Evolutionary conservation across 2,888 invertebrate species (phyloP).

Genomic region (Callyntrura guangdongensis): DNA sequence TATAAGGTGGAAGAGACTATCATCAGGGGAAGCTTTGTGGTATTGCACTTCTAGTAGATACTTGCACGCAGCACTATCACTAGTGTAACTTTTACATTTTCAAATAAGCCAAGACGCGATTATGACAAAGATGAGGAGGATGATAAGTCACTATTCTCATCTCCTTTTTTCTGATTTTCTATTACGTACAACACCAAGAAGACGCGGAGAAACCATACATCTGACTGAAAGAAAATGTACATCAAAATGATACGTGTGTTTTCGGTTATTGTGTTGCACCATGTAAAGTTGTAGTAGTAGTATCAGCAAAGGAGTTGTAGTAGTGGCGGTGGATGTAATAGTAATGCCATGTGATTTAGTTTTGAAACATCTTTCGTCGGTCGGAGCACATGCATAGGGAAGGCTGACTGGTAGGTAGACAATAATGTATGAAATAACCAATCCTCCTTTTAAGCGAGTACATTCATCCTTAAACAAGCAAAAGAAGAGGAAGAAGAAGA

Average conservation of each 20-base stretch:
- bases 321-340: slow-evolving; percentile 11
- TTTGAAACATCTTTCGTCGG: slow-evolving; percentile 49
- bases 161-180: slow-evolving; percentile 71
- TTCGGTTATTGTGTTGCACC: slow-evolving; percentile 45
- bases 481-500: slow-evolving; percentile 43
- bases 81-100: slow-evolving; percentile 52
- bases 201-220: slow-evolving; percentile 52
- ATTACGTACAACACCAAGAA: slow-evolving; percentile 50
- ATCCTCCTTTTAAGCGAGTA: slow-evolving; percentile 53
- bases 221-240: slow-evolving; percentile 52
- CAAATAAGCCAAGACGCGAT: slow-evolving; percentile 49
- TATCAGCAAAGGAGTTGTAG: not conserved
- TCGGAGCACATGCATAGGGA: not conserved
- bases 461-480: slow-evolving; percentile 71
- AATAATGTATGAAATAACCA: slow-evolving; percentile 14
- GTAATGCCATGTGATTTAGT: slow-evolving; percentile 68
- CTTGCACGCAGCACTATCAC: slow-evolving; percentile 36
- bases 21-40: slow-evolving; percentile 24
- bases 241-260: slow-evolving; percentile 42
- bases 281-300: too few species aligned
- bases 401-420: not conserved
- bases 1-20: slow-evolving; percentile 59
- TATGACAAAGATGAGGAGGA: slow-evolving; percentile 65
- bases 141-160: slow-evolving; percentile 64
- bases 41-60: slow-evolving; percentile 60